Base-by-base conservation (phyloP, 1,140 invertebrate species). In the Rhyacophila brunnea region DNA sequence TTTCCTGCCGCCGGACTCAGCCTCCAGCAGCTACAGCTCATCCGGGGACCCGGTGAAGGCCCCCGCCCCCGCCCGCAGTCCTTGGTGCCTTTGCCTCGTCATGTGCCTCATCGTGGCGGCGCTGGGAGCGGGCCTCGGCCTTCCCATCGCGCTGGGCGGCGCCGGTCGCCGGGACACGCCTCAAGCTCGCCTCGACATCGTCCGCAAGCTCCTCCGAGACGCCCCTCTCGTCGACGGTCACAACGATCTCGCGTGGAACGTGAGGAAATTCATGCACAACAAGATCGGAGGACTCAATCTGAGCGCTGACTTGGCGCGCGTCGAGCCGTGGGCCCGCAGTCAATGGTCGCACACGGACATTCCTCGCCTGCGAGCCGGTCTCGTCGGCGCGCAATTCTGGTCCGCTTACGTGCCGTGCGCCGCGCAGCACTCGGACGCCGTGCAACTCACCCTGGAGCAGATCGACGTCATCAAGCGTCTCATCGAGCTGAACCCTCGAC, bases 321-420 rank as follows among this genome's bases (percentile, higher is more conserved):
- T 89, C 40, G 85, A 91, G 55, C 88, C 90, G 52, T 93, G 91
- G 91, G 85, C 86, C 40, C 82, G 82, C 62, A 88, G 85, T 68
- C 84, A 84, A 67, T 90, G 88, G 85, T 91, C 91, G 66, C 92
- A 95, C 67, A 95, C 93, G 1, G 93, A 96, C 74, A 88, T 96
- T 64, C 89, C 89, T 42, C 82, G 92, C 70, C 78, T 96, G 52
- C 81, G 85, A 63, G 80, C 87, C 65, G 93, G 93, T 42, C 83
- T 87, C 65, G 83, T 95, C 46, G 92, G 91, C 40, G 92, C 88
- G 43, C 92, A 94, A 81, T 84, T 85, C 65, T 86, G 84, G 84
- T 92, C 91, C 28, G 90, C 89, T 17, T 95, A 93, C 75, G 90
- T 91, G 59, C 86, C 87, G 9, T 95, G 92, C 71, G 84, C 85